Evolutionary conservation across 2,888 invertebrate genomes (phyloP), one percentile per base, ranked within the genome.

Genomic region (Drosophila kuntzei): DNA sequence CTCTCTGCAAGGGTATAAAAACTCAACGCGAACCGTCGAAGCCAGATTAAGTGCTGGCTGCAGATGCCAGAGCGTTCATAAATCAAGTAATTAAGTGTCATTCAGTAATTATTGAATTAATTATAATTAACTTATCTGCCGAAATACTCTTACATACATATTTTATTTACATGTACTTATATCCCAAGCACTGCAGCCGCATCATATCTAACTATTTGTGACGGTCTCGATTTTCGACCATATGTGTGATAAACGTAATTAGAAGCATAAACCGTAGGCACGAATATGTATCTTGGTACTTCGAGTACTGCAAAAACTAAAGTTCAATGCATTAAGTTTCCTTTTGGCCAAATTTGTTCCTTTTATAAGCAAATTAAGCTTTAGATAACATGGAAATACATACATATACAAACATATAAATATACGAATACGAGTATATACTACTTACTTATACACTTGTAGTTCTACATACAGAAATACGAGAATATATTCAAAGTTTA

Each of bases 221-320:
- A 74, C 79, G 76, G 77, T 71, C 79, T 79, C 79, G 63, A 67
- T 74, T 82, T 80, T 75, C 60, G 86, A 85, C 86, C 83, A 87
- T 82, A 72, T 78, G 85, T 85, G 85, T 85, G 84, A 85, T 85
- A 85, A 77, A 80, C 61, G 69, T 83, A 83, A 81, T 78, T 77
- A 77, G 50, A 73, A 65, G 47, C 68, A 65, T 71, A 74, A 54
- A 57, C 29, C 69, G 49, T 39, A 50, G 25, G 27, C 65, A 74
- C 54, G 41, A 80, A 65, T 67, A 63, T 60, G 47, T 66, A 75
- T 58, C 59, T 70, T 55, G 51, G 54, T 71, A 64, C 64, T 62
- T 25, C 36, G 51, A 64, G 61, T 66, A 71, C 62, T 54, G 57
- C 51, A 53, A 69, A 66, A 64, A 79, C 78, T 50, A 72, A 79